phyloP scores from a whole-genome alignment of 2,113 vertebrate genomes.

The Halichoerus grypus region DNA sequence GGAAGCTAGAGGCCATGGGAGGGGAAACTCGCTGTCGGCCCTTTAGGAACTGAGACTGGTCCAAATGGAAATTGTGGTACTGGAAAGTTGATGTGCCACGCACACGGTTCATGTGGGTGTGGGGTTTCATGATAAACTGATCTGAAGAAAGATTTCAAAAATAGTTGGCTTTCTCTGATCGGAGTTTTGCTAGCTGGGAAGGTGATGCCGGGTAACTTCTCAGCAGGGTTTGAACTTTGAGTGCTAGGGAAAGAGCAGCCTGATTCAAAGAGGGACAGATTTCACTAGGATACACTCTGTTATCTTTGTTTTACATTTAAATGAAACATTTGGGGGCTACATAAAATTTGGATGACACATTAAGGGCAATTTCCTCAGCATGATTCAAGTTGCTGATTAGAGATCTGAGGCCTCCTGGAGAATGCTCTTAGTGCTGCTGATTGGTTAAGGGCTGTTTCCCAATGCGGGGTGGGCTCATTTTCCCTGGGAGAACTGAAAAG shows the following conservation, averaged over 20 bases:
- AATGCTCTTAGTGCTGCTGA: slow-evolving; percentile 54
- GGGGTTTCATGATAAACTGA: neutral
- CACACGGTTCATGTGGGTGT: neutral
- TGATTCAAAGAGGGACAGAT: slow-evolving; percentile 16
- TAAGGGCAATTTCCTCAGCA: slow-evolving; percentile 62
- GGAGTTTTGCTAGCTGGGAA: slow-evolving; percentile 10
- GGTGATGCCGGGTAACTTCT: slow-evolving; percentile 25
- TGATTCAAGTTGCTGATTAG: slow-evolving; percentile 50
- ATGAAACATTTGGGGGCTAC: slow-evolving; percentile 63
- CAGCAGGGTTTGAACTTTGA: slow-evolving; percentile 34
- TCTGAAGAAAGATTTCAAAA: neutral
- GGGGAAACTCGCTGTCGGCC: neutral
- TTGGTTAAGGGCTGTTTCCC: slow-evolving; percentile 39
- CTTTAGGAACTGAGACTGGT: neutral
- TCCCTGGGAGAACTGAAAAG: slow-evolving; percentile 24
- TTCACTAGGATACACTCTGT: neutral
- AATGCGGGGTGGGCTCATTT: neutral
- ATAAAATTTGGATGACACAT: slow-evolving; percentile 68
- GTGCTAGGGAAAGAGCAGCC: neutral
- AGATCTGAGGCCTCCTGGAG: slow-evolving; percentile 3
- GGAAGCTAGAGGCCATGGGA: neutral
- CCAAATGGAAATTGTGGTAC: neutral
- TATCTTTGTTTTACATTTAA: slow-evolving; percentile 71
- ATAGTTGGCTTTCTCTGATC: neutral
- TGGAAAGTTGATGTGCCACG: neutral